Percentiles rank a stretch among this genome's conserved stretches.
These are phyloP conservation scores for Oligia strigilis DNA, from an alignment of 2,888 invertebrate species.

Conservation along the genomic window DNA sequence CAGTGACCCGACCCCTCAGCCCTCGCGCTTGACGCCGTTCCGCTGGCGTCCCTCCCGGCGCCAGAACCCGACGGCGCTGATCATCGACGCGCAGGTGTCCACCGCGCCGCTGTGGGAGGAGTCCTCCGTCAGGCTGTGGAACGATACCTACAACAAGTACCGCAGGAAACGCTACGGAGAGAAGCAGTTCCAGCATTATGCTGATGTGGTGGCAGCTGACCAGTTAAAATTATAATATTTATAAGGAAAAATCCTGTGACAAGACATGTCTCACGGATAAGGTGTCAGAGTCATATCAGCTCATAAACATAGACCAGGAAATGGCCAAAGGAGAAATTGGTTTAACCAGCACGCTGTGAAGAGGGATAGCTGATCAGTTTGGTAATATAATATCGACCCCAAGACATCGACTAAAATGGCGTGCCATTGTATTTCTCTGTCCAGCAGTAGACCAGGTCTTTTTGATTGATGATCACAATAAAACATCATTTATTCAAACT, in stretches of 20 bases:
- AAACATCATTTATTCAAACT: no score
- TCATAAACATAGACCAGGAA: background rate
- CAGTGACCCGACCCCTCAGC: conserved; percentile 86
- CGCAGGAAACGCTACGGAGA: conserved; percentile 76
- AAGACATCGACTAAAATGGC: background rate
- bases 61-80: conserved; percentile 80
- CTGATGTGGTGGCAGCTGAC: background rate
- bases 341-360: background rate
- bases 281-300: background rate
- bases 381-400: background rate
- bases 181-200: conserved; percentile 48
- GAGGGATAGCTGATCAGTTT: no score
- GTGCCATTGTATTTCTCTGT: background rate
- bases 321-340: background rate
- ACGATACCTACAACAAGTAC: conserved; percentile 83
- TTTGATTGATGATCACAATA: background rate
- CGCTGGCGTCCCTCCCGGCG: conserved; percentile 83
- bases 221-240: conserved; percentile 1
- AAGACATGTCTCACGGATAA: background rate
- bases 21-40: conserved; percentile 75
- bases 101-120: conserved; percentile 83
- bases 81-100: conserved; percentile 78
- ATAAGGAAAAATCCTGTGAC: background rate
- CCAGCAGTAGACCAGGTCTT: background rate
- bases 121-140: conserved; percentile 80